Evolutionary conservation across 2,888 invertebrate genomes (phyloP).

Genomic region (Lasioglossum marginatum): DNA sequence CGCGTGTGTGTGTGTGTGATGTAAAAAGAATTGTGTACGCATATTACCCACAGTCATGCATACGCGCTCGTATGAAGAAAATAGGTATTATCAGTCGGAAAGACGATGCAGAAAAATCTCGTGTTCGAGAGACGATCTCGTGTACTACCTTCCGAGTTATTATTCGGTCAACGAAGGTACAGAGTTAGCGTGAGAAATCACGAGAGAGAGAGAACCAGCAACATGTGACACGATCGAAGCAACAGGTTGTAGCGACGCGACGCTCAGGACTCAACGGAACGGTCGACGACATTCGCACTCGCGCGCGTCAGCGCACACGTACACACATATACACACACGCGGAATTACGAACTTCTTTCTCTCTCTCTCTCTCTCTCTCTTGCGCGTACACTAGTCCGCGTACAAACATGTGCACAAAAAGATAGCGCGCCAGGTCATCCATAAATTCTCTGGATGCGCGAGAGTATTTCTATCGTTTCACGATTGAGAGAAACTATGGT

Average conservation of each 20-base stretch:
- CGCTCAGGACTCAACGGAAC: slow-evolving; percentile 62
- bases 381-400: slow-evolving; percentile 1
- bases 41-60: not conserved
- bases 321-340: not conserved
- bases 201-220: slow-evolving; percentile 7
- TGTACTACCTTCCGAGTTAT: slow-evolving; percentile 17
- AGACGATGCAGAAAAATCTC: slow-evolving; percentile 6
- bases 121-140: not conserved
- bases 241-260: slow-evolving; percentile 71
- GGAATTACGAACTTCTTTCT: not conserved
- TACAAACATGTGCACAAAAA: slow-evolving; percentile 23
- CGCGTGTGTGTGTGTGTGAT: not conserved
- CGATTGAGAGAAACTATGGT: slow-evolving; percentile 3
- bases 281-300: slow-evolving; percentile 69
- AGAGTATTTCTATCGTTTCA: slow-evolving; percentile 30
- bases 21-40: slow-evolving; percentile 7
- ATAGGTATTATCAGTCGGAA: not conserved
- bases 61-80: not conserved
- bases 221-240: slow-evolving; percentile 49
- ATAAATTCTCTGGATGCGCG: slow-evolving; percentile 14
- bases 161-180: not conserved
- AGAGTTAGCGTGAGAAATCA: slow-evolving; percentile 1
- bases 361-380: slow-evolving; percentile 16
- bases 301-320: slow-evolving; percentile 15
- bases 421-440: slow-evolving; percentile 43